These are phyloP conservation scores for Syrrhaptes paradoxus DNA, from an alignment of 2,113 vertebrate genomes.

Conservation along the genomic window DNA sequence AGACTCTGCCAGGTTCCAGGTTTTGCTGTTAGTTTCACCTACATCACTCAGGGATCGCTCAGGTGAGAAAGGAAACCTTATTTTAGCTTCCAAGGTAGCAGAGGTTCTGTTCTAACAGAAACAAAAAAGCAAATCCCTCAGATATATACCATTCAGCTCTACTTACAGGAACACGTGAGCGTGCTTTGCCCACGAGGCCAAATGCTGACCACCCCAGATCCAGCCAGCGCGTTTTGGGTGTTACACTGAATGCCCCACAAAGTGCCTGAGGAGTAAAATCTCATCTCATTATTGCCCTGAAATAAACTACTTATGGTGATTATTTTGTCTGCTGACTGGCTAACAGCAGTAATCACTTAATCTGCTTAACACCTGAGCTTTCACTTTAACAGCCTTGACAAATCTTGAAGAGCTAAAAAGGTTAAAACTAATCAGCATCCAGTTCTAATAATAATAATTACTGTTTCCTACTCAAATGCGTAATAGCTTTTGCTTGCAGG, in stretches of 20 bases:
- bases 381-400: slow-evolving; percentile 65
- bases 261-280: slow-evolving; percentile 42
- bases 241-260: not conserved
- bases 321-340: slow-evolving; percentile 81
- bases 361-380: slow-evolving; percentile 75
- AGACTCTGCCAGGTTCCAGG: not conserved
- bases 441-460: slow-evolving; percentile 64
- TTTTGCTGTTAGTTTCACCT: not conserved
- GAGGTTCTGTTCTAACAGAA: not conserved
- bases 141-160: not conserved
- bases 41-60: accelerated
- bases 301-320: slow-evolving; percentile 78
- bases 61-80: not conserved
- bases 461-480: slow-evolving; percentile 44
- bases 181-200: not conserved
- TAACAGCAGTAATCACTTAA: slow-evolving; percentile 75
- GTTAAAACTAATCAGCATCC: slow-evolving; percentile 60
- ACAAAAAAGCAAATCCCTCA: not conserved
- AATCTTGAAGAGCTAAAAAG: slow-evolving; percentile 64
- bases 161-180: not conserved
- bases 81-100: not conserved
- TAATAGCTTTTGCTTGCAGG: slow-evolving; percentile 5
- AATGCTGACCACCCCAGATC: not conserved
- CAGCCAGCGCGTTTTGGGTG: not conserved
- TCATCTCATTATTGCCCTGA: slow-evolving; percentile 62